Evolutionary conservation across 2,113 vertebrate species (phyloP), one percentile per base, ranked within the genome.

Genomic region (Clarias macrocephalus): DNA sequence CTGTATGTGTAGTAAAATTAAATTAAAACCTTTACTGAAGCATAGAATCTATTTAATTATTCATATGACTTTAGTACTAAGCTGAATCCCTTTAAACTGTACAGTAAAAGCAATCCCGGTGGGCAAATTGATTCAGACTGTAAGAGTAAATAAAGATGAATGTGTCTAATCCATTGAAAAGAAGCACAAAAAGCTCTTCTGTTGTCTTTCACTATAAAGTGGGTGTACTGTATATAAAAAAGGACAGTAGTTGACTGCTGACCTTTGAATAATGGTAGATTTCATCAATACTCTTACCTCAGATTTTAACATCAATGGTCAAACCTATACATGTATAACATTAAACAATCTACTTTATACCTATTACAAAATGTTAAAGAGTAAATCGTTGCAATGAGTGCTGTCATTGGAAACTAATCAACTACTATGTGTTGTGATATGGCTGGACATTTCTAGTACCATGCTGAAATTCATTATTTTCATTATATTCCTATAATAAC

Each of bases 41-140:
- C 13, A 18, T 15, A 57, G 75, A 79, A 80, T 21, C 28, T 23
- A 59, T 59, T 23, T 80, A 30, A 80, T 59, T 68, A 28, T 79
- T 80, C n/a, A 30, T 75, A 19, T 82, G 42, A 83, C 33, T 9
- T 83, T 56, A 60, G 62, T 42, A 77, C 10, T 37, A 23, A 42
- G 68, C 13, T 30, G 28, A 68, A 68, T 76, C 68, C 18, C 62
- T 86, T 65, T 57, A 13, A 81, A 81, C 42, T 42, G 23, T 56
- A 68, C 68, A 37, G 23, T 56, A 68, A 76, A 37, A 25, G 18
- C 57, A 88, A 80, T 86, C 59, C 79, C 52, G 68, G 85, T 23
- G 1, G 48, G 80, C 68, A 75, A 30, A 88, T 59, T 60, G 16
- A 21, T 60, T 57, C 81, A 5, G 23, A n/a, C 7, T 56, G 16